A percentile compares a stretch with the other conserved stretches of the same genome.
Conservation (phyloP, 1,140 invertebrate species). For the Acromyrmex charruanus region DNA sequence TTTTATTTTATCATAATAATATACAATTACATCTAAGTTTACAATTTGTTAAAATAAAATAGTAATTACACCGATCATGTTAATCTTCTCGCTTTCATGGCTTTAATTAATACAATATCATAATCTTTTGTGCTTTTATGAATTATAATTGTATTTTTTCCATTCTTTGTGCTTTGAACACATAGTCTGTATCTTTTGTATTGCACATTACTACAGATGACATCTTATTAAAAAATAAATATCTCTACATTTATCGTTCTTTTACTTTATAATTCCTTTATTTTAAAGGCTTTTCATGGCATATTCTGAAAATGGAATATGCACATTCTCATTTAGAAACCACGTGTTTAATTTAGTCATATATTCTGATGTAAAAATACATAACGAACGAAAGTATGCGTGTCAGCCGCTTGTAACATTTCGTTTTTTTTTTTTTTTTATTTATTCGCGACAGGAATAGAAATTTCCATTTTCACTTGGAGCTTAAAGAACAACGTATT, state of each 20-base stretch:
- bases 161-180: slow-evolving; percentile 2
- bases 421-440: slow-evolving; percentile 26
- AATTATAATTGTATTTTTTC: background rate
- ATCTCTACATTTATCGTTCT: slow-evolving; percentile 16
- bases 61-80: background rate
- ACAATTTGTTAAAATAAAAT: slow-evolving; percentile 14
- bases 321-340: background rate
- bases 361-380: slow-evolving; percentile 44
- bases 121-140: slow-evolving; percentile 9
- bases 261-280: background rate
- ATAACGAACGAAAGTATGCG: slow-evolving; percentile 38
- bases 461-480: slow-evolving; percentile 54
- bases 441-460: slow-evolving; percentile 21
- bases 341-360: slow-evolving; percentile 52
- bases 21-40: background rate
- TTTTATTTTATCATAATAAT: slow-evolving; percentile 20
- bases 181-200: background rate
- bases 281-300: slow-evolving; percentile 12
- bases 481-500: slow-evolving; percentile 22
- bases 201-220: background rate
- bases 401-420: slow-evolving; percentile 38
- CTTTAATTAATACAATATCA: background rate
- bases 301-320: slow-evolving; percentile 27
- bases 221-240: slow-evolving; percentile 53
- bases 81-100: slow-evolving; percentile 8